A percentile compares a stretch with the other conserved stretches of the same genome.
phyloP scores from a whole-genome alignment of 2,888 invertebrate species.

The Ryuthela nishihirai region DNA sequence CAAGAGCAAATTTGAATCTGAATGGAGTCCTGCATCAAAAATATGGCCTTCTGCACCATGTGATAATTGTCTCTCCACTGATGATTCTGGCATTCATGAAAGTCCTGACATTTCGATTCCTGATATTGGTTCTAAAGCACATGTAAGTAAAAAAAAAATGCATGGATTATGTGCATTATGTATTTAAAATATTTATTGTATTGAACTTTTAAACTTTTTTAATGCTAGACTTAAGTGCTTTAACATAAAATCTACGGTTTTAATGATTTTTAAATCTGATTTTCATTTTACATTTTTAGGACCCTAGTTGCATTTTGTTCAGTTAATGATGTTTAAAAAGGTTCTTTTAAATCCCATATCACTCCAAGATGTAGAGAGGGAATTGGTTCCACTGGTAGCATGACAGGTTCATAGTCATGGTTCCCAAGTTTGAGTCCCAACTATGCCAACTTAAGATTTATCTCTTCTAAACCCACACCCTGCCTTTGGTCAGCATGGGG shows the following conservation, averaged over 20 bases:
- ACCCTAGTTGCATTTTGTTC: no score
- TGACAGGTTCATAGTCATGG: no score
- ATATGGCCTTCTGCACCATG: conserved; percentile 14
- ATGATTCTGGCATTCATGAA: conserved; percentile 1
- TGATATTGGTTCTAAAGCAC: conserved; percentile 5
- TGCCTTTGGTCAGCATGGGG: no score
- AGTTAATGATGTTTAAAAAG: no score
- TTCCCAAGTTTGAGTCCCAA: no score
- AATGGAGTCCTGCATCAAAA: conserved; percentile 7
- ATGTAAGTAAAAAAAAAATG: conserved; percentile 3
- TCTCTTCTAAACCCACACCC: no score
- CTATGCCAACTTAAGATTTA: no score
- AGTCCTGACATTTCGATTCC: not conserved
- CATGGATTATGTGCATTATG: not conserved
- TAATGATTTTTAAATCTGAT: not conserved
- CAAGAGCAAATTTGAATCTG: conserved; percentile 1
- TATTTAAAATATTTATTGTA: no score
- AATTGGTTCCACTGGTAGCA: no score
- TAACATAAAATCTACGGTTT: not conserved
- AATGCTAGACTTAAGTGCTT: not conserved
- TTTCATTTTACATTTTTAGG: not conserved
- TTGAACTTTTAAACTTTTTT: not conserved
- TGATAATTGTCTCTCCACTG: conserved; percentile 11
- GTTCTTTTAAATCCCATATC: no score
- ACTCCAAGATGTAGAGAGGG: no score